Conservation (phyloP, 2,797 vertebrate species). For the Xenops minutus region DNA sequence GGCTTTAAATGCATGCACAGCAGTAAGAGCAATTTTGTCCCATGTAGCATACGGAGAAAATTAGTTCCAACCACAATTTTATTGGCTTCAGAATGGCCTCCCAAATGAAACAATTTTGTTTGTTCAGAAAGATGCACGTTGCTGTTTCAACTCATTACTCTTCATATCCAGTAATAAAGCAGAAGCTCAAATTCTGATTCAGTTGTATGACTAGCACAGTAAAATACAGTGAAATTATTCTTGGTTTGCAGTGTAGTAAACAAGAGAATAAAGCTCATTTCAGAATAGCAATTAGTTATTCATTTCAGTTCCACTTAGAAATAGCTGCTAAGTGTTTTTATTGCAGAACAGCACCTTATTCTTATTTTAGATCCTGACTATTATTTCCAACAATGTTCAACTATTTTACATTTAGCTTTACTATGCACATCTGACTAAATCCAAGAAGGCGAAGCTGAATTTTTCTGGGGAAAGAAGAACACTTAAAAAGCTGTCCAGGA, state of each 20-base stretch:
- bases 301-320: not conserved
- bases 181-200: not conserved
- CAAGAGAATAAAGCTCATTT: not conserved
- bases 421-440: not conserved
- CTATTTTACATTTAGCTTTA: not conserved
- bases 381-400: not conserved
- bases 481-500: not conserved
- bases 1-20: not conserved
- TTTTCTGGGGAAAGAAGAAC: not conserved
- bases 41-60: not conserved
- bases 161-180: slow-evolving; percentile 9
- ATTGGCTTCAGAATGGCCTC: not conserved
- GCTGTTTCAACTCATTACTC: slow-evolving; percentile 1
- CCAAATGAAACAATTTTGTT: not conserved
- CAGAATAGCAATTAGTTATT: not conserved
- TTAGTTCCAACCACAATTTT: not conserved
- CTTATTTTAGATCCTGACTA: not conserved
- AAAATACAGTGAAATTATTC: not conserved
- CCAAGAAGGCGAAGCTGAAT: not conserved
- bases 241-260: not conserved
- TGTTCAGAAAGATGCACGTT: not conserved
- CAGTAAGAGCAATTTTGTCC: not conserved
- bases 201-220: not conserved
- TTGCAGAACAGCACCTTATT: not conserved
- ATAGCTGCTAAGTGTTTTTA: not conserved